A percentile compares a stretch with the other conserved stretches of the same genome.
These are phyloP conservation scores for Brachionus asplanchnoidis DNA, from an alignment of 1,140 invertebrate species.

Conservation along the genomic window DNA sequence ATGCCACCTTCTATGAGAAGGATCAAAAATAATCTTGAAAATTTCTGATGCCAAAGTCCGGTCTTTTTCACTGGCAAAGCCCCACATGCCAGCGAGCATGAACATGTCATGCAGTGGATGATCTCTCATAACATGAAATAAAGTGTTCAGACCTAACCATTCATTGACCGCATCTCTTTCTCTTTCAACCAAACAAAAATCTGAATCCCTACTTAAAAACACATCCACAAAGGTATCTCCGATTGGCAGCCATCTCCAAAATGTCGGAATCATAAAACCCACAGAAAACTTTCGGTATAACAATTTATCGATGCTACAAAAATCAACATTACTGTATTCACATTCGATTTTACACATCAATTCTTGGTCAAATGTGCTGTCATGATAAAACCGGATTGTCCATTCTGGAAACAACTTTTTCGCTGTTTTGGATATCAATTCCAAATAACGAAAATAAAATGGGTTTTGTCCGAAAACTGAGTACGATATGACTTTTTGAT, in stretches of 20 bases:
- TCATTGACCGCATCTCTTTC: neutral
- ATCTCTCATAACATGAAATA: constrained; percentile 7
- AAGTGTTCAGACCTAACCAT: neutral
- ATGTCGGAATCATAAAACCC: constrained; percentile 5
- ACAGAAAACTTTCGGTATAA: neutral
- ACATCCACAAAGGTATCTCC: constrained; percentile 7
- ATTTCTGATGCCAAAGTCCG: neutral
- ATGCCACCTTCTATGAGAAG: neutral
- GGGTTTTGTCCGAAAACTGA: neutral
- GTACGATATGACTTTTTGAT: constrained; percentile 23
- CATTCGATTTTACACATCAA: neutral
- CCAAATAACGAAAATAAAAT: constrained; percentile 12
- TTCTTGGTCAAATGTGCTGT: neutral
- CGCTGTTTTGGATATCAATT: neutral
- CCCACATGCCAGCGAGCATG: constrained; percentile 19
- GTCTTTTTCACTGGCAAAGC: neutral
- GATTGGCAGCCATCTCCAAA: constrained; percentile 33
- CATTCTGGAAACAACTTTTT: constrained; percentile 3
- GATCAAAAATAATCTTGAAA: neutral
- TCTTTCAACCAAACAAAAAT: constrained; percentile 26
- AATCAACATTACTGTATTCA: constrained; percentile 22
- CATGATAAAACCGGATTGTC: constrained; percentile 29
- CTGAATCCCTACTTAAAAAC: constrained; percentile 8
- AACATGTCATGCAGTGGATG: constrained; percentile 1
- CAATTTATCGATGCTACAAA: constrained; percentile 16